These are phyloP conservation scores for Noctilio leporinus DNA, from an alignment of 2,113 vertebrate genomes.

Conservation along the genomic window DNA sequence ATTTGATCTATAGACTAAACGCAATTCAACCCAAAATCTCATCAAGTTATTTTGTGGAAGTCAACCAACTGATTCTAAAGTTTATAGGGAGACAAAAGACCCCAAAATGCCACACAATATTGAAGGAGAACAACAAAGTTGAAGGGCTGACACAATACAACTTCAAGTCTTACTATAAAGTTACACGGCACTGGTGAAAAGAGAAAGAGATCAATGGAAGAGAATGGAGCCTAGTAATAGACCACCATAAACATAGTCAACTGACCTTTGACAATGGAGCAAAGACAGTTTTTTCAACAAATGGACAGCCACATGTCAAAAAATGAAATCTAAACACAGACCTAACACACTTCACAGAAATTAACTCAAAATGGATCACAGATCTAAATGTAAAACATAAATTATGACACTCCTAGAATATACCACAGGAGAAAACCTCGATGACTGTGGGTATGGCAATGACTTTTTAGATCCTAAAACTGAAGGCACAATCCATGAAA, in stretches of 20 bases:
- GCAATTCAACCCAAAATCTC: neutral
- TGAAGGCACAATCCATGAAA: too few relatives aligned
- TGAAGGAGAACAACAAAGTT: too few relatives aligned
- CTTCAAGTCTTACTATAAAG: too few relatives aligned
- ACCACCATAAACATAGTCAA: too few relatives aligned
- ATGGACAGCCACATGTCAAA: neutral
- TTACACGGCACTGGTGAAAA: too few relatives aligned
- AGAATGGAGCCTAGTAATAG: too few relatives aligned
- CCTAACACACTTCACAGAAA: neutral
- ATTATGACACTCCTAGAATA: neutral
- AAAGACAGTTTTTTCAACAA: neutral
- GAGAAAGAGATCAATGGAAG: too few relatives aligned
- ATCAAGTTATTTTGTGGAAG: neutral
- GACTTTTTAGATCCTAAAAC: neutral
- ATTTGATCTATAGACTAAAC: neutral
- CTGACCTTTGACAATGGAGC: neutral
- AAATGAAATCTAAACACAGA: neutral
- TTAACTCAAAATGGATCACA: too few relatives aligned
- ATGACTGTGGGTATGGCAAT: neutral
- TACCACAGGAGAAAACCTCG: neutral
- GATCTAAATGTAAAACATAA: neutral
- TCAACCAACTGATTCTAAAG: neutral
- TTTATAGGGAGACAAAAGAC: neutral
- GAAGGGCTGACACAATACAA: too few relatives aligned
- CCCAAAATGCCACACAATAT: neutral